Percentiles rank a stretch among this genome's conserved stretches.
These are phyloP conservation scores for Stichodactyla helianthus DNA, from an alignment of 64 coral and sea anemone genomes.

Conservation along the genomic window DNA sequence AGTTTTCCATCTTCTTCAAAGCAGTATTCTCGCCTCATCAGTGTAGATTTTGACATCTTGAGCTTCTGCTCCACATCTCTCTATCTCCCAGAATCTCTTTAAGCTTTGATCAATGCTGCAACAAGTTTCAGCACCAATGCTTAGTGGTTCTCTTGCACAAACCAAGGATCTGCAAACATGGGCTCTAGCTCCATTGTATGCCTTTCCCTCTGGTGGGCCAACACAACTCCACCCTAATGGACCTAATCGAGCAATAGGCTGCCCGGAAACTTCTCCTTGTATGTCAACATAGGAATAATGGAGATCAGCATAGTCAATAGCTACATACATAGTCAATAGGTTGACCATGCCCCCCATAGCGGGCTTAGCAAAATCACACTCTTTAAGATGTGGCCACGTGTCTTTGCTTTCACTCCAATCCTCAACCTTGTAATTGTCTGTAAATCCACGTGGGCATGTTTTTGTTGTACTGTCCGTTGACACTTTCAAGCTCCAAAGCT, in stretches of 20 bases:
- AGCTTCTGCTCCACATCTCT: not conserved
- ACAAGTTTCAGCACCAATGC: too few species aligned
- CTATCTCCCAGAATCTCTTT: constrained; percentile 50
- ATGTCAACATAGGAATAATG: constrained; percentile 42
- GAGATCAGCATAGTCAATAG: constrained; percentile 42
- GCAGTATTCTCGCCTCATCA: constrained; percentile 26
- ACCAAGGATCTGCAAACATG: too few species aligned
- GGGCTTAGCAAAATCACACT: constrained; percentile 38
- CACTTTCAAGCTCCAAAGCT: constrained; percentile 29
- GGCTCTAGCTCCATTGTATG: too few species aligned
- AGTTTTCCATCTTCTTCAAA: constrained; percentile 22
- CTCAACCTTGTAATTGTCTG: constrained; percentile 39
- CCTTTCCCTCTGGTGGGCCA: too few species aligned
- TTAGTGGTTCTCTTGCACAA: too few species aligned
- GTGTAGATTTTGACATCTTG: not conserved
- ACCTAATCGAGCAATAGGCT: constrained; percentile 41
- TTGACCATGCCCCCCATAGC: constrained; percentile 18
- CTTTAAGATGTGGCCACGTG: constrained; percentile 29
- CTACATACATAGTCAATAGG: constrained; percentile 42
- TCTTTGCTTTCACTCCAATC: constrained; percentile 40
- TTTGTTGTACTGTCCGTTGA: constrained; percentile 54
- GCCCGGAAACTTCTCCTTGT: constrained; percentile 14
- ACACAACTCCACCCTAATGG: too few species aligned
- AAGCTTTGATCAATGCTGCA: constrained; percentile 12
- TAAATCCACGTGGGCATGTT: constrained; percentile 47